Percentiles rank a stretch among this genome's conserved stretches.
Evolutionary conservation across 2,797 vertebrate genomes (phyloP).

Genomic region (Rallus crepitans): DNA sequence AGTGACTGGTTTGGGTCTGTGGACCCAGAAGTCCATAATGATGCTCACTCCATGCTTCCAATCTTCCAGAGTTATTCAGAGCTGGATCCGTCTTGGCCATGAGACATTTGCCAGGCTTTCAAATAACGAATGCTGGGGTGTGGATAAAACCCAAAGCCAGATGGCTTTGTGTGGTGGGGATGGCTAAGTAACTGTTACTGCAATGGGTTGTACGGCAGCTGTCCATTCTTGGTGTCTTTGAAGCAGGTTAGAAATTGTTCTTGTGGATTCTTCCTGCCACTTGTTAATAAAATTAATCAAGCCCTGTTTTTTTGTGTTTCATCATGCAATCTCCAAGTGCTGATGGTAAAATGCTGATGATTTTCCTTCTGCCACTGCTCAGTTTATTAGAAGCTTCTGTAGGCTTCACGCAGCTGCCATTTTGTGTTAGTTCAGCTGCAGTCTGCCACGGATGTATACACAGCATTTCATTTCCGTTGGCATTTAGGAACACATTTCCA

Average conservation of each 20-base stretch:
- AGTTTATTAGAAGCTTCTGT: background rate
- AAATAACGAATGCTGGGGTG: background rate
- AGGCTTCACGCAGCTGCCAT: background rate
- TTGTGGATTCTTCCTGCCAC: background rate
- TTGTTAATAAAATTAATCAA: constrained; percentile 13
- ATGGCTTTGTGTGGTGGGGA: background rate
- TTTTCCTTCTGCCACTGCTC: background rate
- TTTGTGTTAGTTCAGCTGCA: background rate
- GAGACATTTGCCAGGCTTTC: constrained; percentile 23
- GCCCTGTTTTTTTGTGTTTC: background rate
- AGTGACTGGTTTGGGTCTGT: background rate
- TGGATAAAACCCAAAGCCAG: constrained; percentile 42
- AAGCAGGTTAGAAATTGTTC: constrained; percentile 33
- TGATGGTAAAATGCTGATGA: background rate
- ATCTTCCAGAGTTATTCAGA: background rate
- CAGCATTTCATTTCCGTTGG: background rate
- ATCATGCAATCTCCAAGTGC: background rate
- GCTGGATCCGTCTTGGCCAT: background rate
- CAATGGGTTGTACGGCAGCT: background rate
- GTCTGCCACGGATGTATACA: background rate
- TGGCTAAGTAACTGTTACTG: background rate
- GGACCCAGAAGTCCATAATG: background rate
- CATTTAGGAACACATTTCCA: constrained; percentile 16
- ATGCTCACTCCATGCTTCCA: background rate
- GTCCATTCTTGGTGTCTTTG: background rate